Conservation (phyloP, 1,140 invertebrate species). For the Drosophila repleta region DNA sequence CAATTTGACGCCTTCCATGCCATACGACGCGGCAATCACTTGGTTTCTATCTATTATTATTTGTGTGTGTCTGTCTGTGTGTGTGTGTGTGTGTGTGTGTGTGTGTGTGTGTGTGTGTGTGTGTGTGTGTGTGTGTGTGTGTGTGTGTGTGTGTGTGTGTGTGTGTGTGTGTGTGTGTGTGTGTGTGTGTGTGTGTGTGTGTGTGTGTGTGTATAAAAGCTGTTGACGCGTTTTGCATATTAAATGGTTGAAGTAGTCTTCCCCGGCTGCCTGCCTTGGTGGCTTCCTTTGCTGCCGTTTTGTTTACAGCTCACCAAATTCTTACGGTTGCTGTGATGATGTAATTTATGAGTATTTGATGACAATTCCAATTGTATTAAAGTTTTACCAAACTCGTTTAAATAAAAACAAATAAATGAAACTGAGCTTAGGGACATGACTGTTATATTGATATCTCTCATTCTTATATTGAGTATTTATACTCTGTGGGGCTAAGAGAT, state of each 20-base stretch:
- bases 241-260: constrained; percentile 57
- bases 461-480: not conserved
- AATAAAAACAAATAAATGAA: not conserved
- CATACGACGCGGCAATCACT: constrained; percentile 61
- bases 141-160: constrained; percentile 3
- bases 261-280: not conserved
- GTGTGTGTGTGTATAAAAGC: constrained; percentile 18
- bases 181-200: constrained; percentile 17
- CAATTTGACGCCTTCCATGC: constrained; percentile 65
- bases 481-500: not conserved
- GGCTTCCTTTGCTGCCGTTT: constrained; percentile 33
- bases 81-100: constrained; percentile 3
- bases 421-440: not conserved
- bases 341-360: constrained; percentile 77
- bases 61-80: not conserved
- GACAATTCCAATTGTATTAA: constrained; percentile 54
- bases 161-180: not conserved
- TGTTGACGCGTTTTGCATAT: constrained; percentile 61
- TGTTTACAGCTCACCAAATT: constrained; percentile 30
- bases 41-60: constrained; percentile 20
- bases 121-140: constrained; percentile 12
- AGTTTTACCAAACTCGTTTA: not conserved
- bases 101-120: constrained; percentile 17
- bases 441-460: not conserved
- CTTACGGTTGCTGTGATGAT: constrained; percentile 55